Percentiles rank a stretch among this genome's conserved stretches.
These are phyloP conservation scores for Empidonax alnorum DNA, from an alignment of 2,113 vertebrate genomes.

Conservation along the genomic window DNA sequence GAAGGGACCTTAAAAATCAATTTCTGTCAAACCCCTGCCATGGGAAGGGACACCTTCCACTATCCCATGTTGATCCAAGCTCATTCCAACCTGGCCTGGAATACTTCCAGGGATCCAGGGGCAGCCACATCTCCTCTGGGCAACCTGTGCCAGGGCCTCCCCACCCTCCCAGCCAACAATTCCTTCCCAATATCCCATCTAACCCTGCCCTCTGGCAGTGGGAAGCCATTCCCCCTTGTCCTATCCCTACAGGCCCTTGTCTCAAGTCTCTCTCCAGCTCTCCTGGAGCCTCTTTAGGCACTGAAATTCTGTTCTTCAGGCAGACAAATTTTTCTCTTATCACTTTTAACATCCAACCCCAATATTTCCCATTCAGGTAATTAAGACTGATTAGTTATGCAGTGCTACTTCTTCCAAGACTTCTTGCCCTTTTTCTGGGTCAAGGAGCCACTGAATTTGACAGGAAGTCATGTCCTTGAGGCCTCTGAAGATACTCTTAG, in stretches of 20 bases:
- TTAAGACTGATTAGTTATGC: background rate
- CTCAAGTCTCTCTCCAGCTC: background rate
- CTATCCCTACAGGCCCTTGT: background rate
- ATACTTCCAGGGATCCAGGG: background rate
- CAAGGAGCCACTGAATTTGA: background rate
- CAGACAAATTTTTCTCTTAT: background rate
- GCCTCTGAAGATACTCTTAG: background rate
- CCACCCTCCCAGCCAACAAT: background rate
- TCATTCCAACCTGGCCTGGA: fast-evolving
- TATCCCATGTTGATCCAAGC: fast-evolving
- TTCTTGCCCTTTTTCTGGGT: background rate
- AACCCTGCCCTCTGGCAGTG: background rate
- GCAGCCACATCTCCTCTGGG: background rate
- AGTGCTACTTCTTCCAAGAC: background rate
- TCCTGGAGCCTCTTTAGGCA: background rate
- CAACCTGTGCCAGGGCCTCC: fast-evolving
- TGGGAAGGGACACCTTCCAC: background rate
- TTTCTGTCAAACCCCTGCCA: fast-evolving
- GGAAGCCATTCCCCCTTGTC: background rate
- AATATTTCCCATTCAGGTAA: background rate
- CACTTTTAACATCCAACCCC: background rate
- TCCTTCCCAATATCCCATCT: background rate
- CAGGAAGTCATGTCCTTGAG: background rate
- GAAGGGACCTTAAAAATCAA: background rate
- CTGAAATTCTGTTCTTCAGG: background rate